Evolutionary conservation across 2,888 invertebrate genomes (phyloP), one percentile per base, ranked within the genome.

Genomic region (Dichetophora obliterata): DNA sequence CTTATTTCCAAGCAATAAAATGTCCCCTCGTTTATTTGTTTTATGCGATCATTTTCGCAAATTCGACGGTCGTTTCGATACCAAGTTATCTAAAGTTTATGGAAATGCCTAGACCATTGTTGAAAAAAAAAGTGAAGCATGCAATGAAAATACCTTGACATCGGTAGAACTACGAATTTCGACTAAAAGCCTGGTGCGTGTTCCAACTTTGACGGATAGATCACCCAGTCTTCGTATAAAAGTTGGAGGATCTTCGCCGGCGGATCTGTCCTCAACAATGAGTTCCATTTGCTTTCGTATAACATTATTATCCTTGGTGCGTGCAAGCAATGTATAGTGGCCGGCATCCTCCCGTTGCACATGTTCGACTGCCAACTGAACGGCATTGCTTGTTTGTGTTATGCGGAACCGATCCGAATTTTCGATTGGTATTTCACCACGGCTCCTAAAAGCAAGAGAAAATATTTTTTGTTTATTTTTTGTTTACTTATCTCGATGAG

Each of bases 191-290:
- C 96, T 91, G 1, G 95, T 95, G 84, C 96, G 91, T 61, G 96
- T 95, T 85, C 97, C 97, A 85, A 97, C 96, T 91, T 97, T 96
- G 78, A 96, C 96, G 16, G 95, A 93, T 74, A 96, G 92, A 90
- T 97, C 96, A 85, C 94, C 94, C 73, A 97, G 92, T 80, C 96
- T 92, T 79, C 97, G 92, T 79, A 96, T 91, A 90, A 98, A 97
- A 81, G 93, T 91, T 31, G 98, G 97, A 11, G 94, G 94, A 88
- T 94, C 93, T 79, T 94, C 94, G 71, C 93, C 93, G 59, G 90
- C 90, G 48, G 89, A 91, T 81, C 91, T 89, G 85, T 92, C 92
- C 79, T 92, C 92, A 66, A 93, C 91, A 77, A 91, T 88, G 74
- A 92, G 89, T 83, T 92, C 91, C 80, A 92, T 85, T 81, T 91